phyloP scores from a whole-genome alignment of 2,888 invertebrate species.

The Spodoptera picta region DNA sequence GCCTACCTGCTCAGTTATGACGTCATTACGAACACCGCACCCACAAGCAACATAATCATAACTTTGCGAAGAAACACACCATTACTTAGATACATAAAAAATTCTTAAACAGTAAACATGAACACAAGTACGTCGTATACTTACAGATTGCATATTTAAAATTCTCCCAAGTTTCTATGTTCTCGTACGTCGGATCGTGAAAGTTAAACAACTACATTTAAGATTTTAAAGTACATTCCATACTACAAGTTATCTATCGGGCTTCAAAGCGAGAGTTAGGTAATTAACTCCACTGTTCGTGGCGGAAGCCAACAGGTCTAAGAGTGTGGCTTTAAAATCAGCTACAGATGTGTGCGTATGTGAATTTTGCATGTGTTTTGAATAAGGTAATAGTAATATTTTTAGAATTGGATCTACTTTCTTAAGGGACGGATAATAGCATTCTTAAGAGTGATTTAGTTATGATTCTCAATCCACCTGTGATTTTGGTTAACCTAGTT shows the following conservation, averaged over 20 bases:
- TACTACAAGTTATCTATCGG: slow-evolving; percentile 51
- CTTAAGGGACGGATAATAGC: too few relatives aligned
- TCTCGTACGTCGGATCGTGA: slow-evolving; percentile 29
- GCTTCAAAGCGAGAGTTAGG: slow-evolving; percentile 60
- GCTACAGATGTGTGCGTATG: slow-evolving; percentile 4
- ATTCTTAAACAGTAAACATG: slow-evolving; percentile 15
- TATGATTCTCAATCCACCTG: too few relatives aligned
- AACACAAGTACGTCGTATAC: slow-evolving; percentile 31
- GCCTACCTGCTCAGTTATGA: background rate
- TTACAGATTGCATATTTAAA: slow-evolving; percentile 43
- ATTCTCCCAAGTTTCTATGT: slow-evolving; percentile 40
- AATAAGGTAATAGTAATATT: too few relatives aligned
- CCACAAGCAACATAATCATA: slow-evolving; percentile 15
- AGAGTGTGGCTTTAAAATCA: slow-evolving; percentile 37
- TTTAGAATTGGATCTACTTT: too few relatives aligned
- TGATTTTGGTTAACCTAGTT: too few relatives aligned
- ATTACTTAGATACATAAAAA: slow-evolving; percentile 4
- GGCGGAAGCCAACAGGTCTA: slow-evolving; percentile 56
- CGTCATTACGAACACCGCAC: slow-evolving; percentile 1
- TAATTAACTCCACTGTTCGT: slow-evolving; percentile 66
- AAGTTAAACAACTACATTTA: slow-evolving; percentile 54
- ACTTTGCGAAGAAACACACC: slow-evolving; percentile 16
- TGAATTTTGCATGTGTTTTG: background rate
- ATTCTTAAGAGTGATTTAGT: too few relatives aligned
- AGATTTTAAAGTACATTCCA: slow-evolving; percentile 52